Evolutionary conservation across 37 sponge, comb jelly and placozoan genomes (phyloP).

Genomic region (Tethya wilhelma): DNA sequence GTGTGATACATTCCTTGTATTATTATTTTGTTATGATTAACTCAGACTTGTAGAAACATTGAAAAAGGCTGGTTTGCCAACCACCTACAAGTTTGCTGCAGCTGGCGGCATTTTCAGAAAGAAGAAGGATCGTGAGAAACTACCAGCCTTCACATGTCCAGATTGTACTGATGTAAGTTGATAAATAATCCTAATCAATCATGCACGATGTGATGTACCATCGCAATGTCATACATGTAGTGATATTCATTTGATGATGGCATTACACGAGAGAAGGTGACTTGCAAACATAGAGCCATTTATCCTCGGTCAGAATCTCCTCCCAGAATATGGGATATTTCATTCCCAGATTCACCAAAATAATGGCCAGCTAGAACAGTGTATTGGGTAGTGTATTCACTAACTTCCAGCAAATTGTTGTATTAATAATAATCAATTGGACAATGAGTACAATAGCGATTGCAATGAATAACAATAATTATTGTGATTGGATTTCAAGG

Average conservation of each 20-base stretch:
- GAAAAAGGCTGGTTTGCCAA: background rate
- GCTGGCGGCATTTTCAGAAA: background rate
- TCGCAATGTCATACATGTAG: background rate
- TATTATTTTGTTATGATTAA: background rate
- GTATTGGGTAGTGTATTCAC: too few species aligned
- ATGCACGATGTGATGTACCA: background rate
- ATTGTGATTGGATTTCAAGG: too few species aligned
- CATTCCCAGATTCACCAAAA: background rate
- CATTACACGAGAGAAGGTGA: background rate
- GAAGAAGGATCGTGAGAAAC: background rate
- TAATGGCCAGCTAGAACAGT: too few species aligned
- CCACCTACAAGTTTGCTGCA: background rate
- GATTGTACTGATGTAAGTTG: background rate
- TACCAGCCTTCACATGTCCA: background rate
- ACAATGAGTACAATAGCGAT: too few species aligned
- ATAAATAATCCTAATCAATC: background rate
- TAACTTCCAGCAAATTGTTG: too few species aligned
- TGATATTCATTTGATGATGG: background rate
- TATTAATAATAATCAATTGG: too few species aligned
- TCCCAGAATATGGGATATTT: background rate
- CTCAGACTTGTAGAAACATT: background rate
- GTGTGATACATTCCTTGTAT: background rate
- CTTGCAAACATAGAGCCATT: background rate
- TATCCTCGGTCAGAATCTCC: background rate
- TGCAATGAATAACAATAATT: too few species aligned